phyloP scores from a whole-genome alignment of 1,140 invertebrate genomes.

The Thaumatotibia leucotreta region DNA sequence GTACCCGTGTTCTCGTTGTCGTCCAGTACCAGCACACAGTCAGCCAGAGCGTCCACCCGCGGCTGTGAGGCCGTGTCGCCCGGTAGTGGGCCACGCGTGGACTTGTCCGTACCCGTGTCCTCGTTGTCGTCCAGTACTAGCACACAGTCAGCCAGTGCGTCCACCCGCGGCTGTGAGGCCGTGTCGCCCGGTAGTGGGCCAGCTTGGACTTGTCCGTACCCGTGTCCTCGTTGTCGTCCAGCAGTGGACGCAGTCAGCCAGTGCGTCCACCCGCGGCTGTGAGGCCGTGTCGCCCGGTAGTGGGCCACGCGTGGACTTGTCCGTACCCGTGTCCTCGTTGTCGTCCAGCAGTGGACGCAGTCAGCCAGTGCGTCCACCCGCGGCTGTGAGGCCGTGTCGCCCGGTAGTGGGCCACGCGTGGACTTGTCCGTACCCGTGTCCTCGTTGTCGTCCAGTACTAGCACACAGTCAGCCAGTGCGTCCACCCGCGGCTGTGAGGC shows the following conservation, averaged over 20 bases:
- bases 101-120: slow-evolving; percentile 36
- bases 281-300: too few species aligned
- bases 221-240: slow-evolving; percentile 81
- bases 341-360: slow-evolving; percentile 92
- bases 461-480: slow-evolving; percentile 90
- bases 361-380: slow-evolving; percentile 90
- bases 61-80: too few species aligned
- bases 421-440: slow-evolving; percentile 34
- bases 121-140: slow-evolving; percentile 87
- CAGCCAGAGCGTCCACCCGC: slow-evolving; percentile 14
- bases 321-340: slow-evolving; percentile 66
- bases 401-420: slow-evolving; percentile 15
- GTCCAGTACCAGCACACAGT: background rate
- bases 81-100: slow-evolving; percentile 14
- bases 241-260: slow-evolving; percentile 94
- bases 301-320: background rate
- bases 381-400: too few species aligned
- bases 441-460: slow-evolving; percentile 86
- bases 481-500: slow-evolving; percentile 89
- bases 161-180: slow-evolving; percentile 87
- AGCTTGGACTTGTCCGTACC: background rate
- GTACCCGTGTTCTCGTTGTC: too few species aligned
- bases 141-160: slow-evolving; percentile 91
- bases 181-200: too few species aligned
- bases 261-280: slow-evolving; percentile 87